Base-by-base conservation (phyloP, 2,113 vertebrate species). In the Kryptolebias marmoratus region DNA sequence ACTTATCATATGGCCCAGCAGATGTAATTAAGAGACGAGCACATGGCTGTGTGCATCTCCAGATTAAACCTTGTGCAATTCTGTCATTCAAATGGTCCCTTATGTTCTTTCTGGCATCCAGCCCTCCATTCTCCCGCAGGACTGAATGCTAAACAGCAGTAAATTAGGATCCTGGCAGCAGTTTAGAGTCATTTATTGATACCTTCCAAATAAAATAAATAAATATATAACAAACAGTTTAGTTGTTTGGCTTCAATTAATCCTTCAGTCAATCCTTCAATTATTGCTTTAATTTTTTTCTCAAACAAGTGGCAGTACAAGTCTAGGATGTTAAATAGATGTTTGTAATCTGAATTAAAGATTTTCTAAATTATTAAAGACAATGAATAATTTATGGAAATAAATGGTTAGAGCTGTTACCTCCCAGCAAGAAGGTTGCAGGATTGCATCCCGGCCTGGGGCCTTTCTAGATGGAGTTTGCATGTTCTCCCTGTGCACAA, bases 121-220 rank as follows among this genome's bases (percentile, higher is more conserved):
- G 68, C 75, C 70, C 58, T 81, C 56, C 32, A 36, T 69, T 1
- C 30, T 59, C 70, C 62, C 73, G 36, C 32, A 39, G 71, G 79
- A 82, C 0, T 0, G 2, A 13, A 60, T 79, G 65, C 75, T 80
- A 70, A 77, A 84, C 71, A 69, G 75, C 27, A 10, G 54, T 64
- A 80, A 81, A 77, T 60, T 59, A 75, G 73, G 52, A 73, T 11
- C 32, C 59, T 75, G 82, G 70, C 82, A 77, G 55, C 77, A 53
- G 62, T 73, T 71, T 75, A 75, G 63, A 70, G 67, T 60, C 62
- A 71, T 75, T 62, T 56, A 57, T 68, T 72, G 56, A 77, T 82
- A 73, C 69, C 59, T 66, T 62, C 60, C 39, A 42, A 42, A 36
- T 36, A 36, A 36, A 42, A 42, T 8, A 42, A 8, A 42, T 8